phyloP scores from a whole-genome alignment of 2,113 vertebrate species.

The Erythrolamprus reginae region DNA sequence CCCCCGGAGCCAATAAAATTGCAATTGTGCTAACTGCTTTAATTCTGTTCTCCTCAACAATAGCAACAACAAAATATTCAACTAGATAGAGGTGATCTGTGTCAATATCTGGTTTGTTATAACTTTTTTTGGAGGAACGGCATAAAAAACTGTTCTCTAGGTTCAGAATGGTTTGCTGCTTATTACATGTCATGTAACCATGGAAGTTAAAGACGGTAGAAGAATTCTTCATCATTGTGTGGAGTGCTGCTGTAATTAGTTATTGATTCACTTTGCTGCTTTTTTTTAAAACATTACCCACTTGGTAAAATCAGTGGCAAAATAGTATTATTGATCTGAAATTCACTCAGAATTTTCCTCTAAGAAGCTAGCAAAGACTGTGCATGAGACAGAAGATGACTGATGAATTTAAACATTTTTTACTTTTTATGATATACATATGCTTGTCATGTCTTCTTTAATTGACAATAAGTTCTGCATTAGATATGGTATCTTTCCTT shows the following conservation, averaged over 20 bases:
- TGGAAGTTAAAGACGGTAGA: neutral
- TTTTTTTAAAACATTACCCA: neutral
- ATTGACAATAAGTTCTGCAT: neutral
- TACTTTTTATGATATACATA: neutral
- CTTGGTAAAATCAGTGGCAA: neutral
- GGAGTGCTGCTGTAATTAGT: slow-evolving; percentile 2
- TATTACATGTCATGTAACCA: neutral
- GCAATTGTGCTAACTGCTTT: neutral
- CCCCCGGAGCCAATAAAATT: neutral
- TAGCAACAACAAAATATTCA: neutral
- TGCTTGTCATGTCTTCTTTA: neutral
- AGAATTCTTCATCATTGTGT: neutral
- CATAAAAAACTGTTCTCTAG: neutral
- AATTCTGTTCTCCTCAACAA: neutral
- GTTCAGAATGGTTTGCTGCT: slow-evolving; percentile 5
- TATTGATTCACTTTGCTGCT: neutral
- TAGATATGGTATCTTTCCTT: neutral
- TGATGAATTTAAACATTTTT: neutral
- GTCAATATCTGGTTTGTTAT: neutral
- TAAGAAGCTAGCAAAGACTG: neutral
- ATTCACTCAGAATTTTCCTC: neutral
- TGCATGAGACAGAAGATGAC: neutral
- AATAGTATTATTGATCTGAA: slow-evolving; percentile 2
- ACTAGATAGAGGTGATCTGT: neutral
- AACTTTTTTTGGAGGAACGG: neutral